Base-by-base conservation (phyloP, 37 sponge, comb jelly and placozoan species). In the Ianthella basta region DNA sequence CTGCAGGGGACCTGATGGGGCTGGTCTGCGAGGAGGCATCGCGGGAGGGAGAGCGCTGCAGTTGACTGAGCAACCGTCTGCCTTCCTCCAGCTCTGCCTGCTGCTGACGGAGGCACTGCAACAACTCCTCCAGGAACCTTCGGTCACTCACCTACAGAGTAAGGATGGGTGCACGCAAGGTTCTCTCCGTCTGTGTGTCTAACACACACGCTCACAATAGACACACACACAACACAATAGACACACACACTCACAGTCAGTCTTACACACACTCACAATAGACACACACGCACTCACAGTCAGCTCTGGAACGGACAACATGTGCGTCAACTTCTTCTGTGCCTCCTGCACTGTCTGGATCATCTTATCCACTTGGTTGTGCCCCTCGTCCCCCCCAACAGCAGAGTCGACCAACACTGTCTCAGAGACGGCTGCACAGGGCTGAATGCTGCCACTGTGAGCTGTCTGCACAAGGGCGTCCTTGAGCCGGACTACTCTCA, bases 61-160 rank as follows among this genome's bases (percentile, higher is more conserved):
- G 60, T 24, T 34, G 21, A 57, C 79, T 75, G 59, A 93, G 78
- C 23, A 93, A 68, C 24, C 75, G 24, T 57, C 81, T 39, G 38
- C 87, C 85, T 32, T 93, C 93, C 23, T 93, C 93, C 66, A 93
- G 84, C 78, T 93, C 88, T 19, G 55, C 60, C 20, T 87, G 37
- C 82, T 93, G 93, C 55, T 89, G 90, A 18, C 81, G 66, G n/a
- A 93, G 74, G 78, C 86, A 89, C 38, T 83, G 32, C 82, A 93
- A 64, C n/a, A 93, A 80, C 65, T 89, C 87, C 59, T 89, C 87
- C 19, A 93, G 90, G 79, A 93, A 89, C 6, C 60, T 59, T 8
- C 87, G 50, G 33, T 89, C 90, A 29, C 54, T 65, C 5, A 61
- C 84, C 93, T 93, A 36, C 10, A 82, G 65, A 32, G 27, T 41